These are phyloP conservation scores for Sinelater perroti DNA, from an alignment of 2,888 invertebrate species.

Conservation along the genomic window DNA sequence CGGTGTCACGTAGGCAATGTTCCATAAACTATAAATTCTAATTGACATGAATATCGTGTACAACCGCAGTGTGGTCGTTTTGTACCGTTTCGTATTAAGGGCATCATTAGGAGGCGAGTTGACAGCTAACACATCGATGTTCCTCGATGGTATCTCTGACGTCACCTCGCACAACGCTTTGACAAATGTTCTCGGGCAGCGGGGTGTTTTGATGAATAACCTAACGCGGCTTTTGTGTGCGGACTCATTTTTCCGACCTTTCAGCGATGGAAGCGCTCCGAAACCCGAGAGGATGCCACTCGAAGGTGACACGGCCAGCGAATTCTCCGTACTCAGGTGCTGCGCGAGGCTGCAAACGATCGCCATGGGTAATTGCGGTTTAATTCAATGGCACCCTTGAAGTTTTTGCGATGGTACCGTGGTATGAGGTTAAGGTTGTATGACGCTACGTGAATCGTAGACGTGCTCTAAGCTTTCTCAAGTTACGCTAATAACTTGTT, in stretches of 20 bases:
- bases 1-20: constrained; percentile 24
- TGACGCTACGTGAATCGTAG: too few relatives aligned
- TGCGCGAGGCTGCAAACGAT: too few relatives aligned
- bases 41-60: constrained; percentile 40
- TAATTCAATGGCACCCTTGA: too few relatives aligned
- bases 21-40: constrained; percentile 27
- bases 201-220: constrained; percentile 27
- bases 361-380: too few relatives aligned
- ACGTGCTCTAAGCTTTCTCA: too few relatives aligned
- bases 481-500: too few relatives aligned
- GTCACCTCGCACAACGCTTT: constrained; percentile 24
- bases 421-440: too few relatives aligned
- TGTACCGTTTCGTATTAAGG: constrained; percentile 39
- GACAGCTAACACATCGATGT: constrained; percentile 42
- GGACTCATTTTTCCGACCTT: constrained; percentile 13
- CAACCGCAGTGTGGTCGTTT: constrained; percentile 36
- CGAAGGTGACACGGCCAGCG: neutral
- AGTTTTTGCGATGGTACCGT: too few relatives aligned
- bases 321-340: too few relatives aligned
- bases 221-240: constrained; percentile 21
- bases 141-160: constrained; percentile 34
- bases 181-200: constrained; percentile 28
- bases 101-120: constrained; percentile 39
- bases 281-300: constrained; percentile 1
- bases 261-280: constrained; percentile 4